Percentiles rank a stretch among this genome's conserved stretches.
These are phyloP conservation scores for Macrosoma leucophasiata DNA, from an alignment of 2,888 invertebrate species.

Conservation along the genomic window DNA sequence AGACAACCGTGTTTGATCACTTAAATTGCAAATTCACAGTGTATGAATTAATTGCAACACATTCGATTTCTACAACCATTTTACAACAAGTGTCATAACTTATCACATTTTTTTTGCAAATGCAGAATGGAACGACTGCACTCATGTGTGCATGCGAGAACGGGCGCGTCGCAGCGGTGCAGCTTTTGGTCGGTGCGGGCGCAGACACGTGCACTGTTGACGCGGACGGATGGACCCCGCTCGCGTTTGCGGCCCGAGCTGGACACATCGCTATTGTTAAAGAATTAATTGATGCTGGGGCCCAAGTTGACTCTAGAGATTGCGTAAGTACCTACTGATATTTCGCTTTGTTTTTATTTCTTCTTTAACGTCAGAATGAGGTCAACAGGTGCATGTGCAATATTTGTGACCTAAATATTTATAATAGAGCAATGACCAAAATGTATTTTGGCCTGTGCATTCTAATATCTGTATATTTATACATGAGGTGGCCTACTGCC, in stretches of 20 bases:
- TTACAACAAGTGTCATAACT: too few relatives aligned
- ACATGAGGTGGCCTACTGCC: conserved; percentile 63
- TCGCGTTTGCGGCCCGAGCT: conserved; percentile 92
- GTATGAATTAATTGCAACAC: too few relatives aligned
- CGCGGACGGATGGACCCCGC: conserved; percentile 93
- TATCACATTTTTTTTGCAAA: too few relatives aligned
- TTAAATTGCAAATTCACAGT: too few relatives aligned
- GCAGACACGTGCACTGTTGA: conserved; percentile 96
- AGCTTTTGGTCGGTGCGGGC: conserved; percentile 89
- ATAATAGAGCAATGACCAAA: conserved; percentile 59
- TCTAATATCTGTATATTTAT: conserved; percentile 68
- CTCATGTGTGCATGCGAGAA: conserved; percentile 93
- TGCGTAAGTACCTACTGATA: conserved; percentile 75
- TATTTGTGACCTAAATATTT: conserved; percentile 40
- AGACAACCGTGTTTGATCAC: too few relatives aligned
- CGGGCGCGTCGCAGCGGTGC: conserved; percentile 88
- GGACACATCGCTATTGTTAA: conserved; percentile 89
- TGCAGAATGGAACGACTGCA: conserved; percentile 93
- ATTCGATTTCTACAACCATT: too few relatives aligned
- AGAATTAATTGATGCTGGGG: conserved; percentile 89
- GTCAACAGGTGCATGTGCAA: conserved; percentile 11
- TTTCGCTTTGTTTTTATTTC: too few relatives aligned
- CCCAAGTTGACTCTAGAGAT: conserved; percentile 90
- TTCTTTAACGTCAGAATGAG: too few relatives aligned
- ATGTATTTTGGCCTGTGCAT: conserved; percentile 58